Evolutionary conservation across 2,797 vertebrate species (phyloP).

Genomic region (Rhyacichthys aspro): DNA sequence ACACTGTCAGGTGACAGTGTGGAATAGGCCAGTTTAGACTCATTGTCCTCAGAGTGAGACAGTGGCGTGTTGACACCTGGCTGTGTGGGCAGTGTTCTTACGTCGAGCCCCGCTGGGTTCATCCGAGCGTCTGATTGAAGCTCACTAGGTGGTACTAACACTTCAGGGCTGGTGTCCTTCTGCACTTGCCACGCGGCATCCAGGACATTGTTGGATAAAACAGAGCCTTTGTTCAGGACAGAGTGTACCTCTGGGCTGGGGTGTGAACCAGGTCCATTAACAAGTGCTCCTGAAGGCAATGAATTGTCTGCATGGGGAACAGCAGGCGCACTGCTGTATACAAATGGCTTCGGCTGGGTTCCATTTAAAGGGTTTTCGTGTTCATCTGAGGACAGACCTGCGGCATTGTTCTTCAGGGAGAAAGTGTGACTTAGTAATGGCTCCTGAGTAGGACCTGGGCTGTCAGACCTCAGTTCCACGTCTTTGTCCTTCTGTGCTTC

Average conservation of each 20-base stretch:
- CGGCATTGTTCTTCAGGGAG: constrained; percentile 85
- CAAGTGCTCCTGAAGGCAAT: constrained; percentile 91
- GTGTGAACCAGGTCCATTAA: constrained; percentile 99
- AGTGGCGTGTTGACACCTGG: constrained; percentile 87
- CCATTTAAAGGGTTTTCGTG: constrained; percentile 96
- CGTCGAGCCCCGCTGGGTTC: constrained; percentile 87
- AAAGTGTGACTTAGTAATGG: constrained; percentile 85
- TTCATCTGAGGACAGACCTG: constrained; percentile 87
- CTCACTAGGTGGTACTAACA: constrained; percentile 88
- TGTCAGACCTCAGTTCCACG: constrained; percentile 80
- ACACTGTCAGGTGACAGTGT: constrained; percentile 78
- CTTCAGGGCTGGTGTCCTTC: constrained; percentile 84
- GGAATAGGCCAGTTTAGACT: constrained; percentile 85
- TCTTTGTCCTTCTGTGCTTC: constrained; percentile 87
- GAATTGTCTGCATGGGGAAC: constrained; percentile 88
- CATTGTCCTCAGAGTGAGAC: constrained; percentile 85
- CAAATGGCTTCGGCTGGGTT: constrained; percentile 92
- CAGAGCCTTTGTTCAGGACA: constrained; percentile 88
- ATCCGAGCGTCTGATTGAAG: constrained; percentile 90
- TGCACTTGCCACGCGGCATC: constrained; percentile 82
- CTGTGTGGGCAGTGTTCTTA: constrained; percentile 89
- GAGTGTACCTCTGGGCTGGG: constrained; percentile 89
- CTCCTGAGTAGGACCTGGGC: constrained; percentile 83
- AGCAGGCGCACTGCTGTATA: constrained; percentile 90
- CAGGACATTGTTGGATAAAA: constrained; percentile 86